These are phyloP conservation scores for Gasterosteus nipponicus DNA, from an alignment of 2,113 vertebrate species.

Conservation along the genomic window DNA sequence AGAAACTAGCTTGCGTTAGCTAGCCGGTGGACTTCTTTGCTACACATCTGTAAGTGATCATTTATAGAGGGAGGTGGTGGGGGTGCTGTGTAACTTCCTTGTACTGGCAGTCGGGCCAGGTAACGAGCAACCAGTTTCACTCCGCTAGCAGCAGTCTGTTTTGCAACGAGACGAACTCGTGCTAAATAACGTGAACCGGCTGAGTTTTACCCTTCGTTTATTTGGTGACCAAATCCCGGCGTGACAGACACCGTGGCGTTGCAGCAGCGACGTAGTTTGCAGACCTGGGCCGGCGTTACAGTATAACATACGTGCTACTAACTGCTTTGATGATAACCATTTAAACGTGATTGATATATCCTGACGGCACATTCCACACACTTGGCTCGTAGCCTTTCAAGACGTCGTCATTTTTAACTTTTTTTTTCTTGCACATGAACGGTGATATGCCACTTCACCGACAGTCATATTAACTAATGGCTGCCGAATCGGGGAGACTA, in stretches of 20 bases:
- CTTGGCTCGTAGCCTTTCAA: constrained; percentile 68
- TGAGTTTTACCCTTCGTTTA: constrained; percentile 48
- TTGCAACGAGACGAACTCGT: constrained; percentile 18
- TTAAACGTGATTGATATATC: constrained; percentile 61
- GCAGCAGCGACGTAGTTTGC: constrained; percentile 68
- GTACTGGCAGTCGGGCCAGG: constrained; percentile 48
- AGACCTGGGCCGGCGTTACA: constrained; percentile 73
- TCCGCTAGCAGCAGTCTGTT: constrained; percentile 12
- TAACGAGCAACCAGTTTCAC: constrained; percentile 43
- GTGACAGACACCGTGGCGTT: constrained; percentile 77
- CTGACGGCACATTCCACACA: constrained; percentile 67
- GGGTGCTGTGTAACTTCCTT: constrained; percentile 56
- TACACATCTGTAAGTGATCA: constrained; percentile 84
- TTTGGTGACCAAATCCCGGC: constrained; percentile 80
- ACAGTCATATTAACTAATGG: constrained; percentile 85
- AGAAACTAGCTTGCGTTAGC: constrained; percentile 61
- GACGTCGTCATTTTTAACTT: constrained; percentile 77
- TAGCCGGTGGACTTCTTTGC: constrained; percentile 56
- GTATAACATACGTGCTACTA: constrained; percentile 33
- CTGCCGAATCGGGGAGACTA: constrained; percentile 87
- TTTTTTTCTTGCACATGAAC: constrained; percentile 83
- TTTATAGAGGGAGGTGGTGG: constrained; percentile 46
- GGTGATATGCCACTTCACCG: constrained; percentile 84
- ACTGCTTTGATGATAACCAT: constrained; percentile 39
- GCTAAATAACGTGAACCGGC: constrained; percentile 22